A percentile compares a stretch with the other conserved stretches of the same genome.
These are phyloP conservation scores for Crotalus tigris DNA, from an alignment of 2,113 vertebrate species.

Conservation along the genomic window DNA sequence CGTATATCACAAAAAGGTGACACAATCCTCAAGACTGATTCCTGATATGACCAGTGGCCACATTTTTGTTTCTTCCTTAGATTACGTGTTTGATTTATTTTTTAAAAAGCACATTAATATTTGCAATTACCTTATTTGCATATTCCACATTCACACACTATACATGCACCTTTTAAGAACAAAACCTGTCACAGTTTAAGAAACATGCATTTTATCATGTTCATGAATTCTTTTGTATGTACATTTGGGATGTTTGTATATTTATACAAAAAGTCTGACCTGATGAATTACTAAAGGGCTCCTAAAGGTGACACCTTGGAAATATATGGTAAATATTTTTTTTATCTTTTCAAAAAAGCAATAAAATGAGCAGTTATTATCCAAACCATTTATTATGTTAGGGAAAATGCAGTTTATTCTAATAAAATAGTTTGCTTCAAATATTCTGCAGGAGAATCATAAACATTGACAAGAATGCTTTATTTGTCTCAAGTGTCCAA, in stretches of 20 bases:
- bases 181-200: background rate
- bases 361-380: constrained; percentile 42
- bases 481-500: constrained; percentile 67
- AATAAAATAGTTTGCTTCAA: constrained; percentile 52
- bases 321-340: constrained; percentile 17
- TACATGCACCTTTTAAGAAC: background rate
- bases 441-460: constrained; percentile 54
- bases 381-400: constrained; percentile 45
- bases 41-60: background rate
- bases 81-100: background rate
- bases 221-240: background rate
- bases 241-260: background rate
- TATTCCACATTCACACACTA: background rate
- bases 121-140: background rate
- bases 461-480: constrained; percentile 62
- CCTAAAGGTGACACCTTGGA: constrained; percentile 14
- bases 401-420: constrained; percentile 26
- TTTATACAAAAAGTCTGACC: background rate
- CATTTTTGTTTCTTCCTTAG: background rate
- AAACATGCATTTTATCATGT: background rate
- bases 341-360: constrained; percentile 29
- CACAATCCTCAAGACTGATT: background rate
- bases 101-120: background rate
- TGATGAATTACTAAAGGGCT: background rate
- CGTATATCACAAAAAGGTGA: background rate